phyloP scores from a whole-genome alignment of 2,113 vertebrate genomes.

The Mesoclemmys tuberculata region DNA sequence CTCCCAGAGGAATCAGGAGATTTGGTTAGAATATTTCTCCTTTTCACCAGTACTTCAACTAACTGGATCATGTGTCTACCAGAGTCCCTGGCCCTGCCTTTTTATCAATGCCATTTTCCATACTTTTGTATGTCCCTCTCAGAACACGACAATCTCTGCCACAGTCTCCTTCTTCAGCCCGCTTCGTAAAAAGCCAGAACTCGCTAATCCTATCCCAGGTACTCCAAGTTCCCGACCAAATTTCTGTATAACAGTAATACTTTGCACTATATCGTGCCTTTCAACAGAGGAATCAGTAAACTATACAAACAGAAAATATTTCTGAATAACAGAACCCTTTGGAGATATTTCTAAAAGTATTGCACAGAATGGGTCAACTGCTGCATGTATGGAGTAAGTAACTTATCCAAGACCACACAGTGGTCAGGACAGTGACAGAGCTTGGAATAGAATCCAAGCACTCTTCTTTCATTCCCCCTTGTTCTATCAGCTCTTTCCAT shows the following conservation, averaged over 20 bases:
- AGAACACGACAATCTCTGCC: neutral
- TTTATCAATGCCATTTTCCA: neutral
- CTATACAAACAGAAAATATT: neutral
- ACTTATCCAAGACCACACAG: neutral
- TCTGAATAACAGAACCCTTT: neutral
- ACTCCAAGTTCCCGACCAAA: neutral
- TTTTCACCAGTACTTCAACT: neutral
- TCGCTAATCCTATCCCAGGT: neutral
- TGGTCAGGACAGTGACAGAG: neutral
- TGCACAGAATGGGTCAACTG: neutral
- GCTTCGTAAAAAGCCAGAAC: neutral
- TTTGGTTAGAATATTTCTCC: fast-evolving
- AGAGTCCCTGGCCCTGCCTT: neutral
- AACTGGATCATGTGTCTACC: neutral
- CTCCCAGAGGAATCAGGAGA: neutral
- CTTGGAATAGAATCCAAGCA: neutral
- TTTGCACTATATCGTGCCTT: neutral
- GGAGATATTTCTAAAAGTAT: neutral
- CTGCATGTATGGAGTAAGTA: neutral
- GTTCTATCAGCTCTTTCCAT: too few relatives aligned
- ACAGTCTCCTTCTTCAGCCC: neutral
- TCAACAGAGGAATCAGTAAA: neutral
- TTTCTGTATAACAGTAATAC: neutral
- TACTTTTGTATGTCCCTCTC: neutral
- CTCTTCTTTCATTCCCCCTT: neutral